phyloP scores from a whole-genome alignment of 2,797 vertebrate species.

The Poeciliopsis paucimaculata region DNA sequence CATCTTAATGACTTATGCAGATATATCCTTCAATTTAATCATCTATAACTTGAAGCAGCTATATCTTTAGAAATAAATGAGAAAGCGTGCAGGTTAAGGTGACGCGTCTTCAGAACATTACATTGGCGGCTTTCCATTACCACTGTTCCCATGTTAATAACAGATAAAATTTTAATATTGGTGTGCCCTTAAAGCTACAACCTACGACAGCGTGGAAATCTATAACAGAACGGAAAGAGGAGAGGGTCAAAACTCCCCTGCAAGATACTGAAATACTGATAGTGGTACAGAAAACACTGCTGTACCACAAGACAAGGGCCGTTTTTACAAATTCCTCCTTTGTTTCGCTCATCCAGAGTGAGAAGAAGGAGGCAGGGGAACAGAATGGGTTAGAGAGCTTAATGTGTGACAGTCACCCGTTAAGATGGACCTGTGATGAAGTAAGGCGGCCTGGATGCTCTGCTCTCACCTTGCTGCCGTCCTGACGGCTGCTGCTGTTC shows the following conservation, averaged over 20 bases:
- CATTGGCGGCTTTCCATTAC: too few relatives aligned
- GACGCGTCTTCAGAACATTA: neutral
- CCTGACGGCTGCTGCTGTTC: constrained; percentile 87
- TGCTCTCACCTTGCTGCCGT: constrained; percentile 84
- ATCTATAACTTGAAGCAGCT: neutral
- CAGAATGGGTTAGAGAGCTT: neutral
- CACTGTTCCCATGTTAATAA: too few relatives aligned
- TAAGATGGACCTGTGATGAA: neutral
- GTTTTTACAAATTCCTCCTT: neutral
- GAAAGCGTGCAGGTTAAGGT: neutral
- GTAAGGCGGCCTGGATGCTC: neutral
- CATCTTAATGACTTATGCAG: neutral
- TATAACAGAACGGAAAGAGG: neutral
- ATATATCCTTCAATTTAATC: neutral
- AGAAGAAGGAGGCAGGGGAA: too few relatives aligned
- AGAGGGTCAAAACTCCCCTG: neutral
- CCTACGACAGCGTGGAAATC: neutral
- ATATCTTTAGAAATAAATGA: neutral
- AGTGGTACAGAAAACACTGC: neutral
- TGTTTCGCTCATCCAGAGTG: neutral
- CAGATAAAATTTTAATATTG: neutral
- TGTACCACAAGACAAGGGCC: neutral
- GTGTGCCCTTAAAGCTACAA: too few relatives aligned
- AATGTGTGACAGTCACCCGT: neutral
- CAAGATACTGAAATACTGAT: neutral